Conservation (phyloP, 1,140 invertebrate species). For the Tribolium madens region DNA sequence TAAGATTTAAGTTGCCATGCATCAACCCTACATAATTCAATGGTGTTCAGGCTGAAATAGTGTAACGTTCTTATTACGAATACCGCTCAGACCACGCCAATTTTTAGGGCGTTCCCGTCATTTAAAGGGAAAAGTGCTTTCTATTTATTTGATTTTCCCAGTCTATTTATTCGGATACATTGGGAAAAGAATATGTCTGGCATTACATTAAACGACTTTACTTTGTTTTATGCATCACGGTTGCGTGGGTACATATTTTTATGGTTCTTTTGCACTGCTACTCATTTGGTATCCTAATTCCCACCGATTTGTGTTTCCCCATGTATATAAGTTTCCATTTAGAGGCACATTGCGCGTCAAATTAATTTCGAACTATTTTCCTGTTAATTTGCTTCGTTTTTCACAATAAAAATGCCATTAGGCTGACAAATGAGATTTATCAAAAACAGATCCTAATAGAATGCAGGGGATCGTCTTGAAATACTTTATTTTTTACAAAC, state of each 20-base stretch:
- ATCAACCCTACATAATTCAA: slow-evolving; percentile 28
- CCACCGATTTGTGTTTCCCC: slow-evolving; percentile 30
- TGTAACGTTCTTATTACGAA: slow-evolving; percentile 13
- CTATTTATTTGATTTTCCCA: slow-evolving; percentile 50
- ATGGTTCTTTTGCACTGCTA: slow-evolving; percentile 25
- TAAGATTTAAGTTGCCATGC: slow-evolving; percentile 25
- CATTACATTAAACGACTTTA: slow-evolving; percentile 45
- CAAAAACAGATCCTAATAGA: too few relatives aligned
- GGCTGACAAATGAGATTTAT: too few relatives aligned
- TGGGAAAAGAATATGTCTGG: slow-evolving; percentile 41
- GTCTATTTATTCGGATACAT: slow-evolving; percentile 43
- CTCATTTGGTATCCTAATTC: slow-evolving; percentile 29
- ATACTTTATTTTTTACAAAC: not conserved
- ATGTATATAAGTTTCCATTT: slow-evolving; percentile 37
- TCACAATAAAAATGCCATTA: not conserved
- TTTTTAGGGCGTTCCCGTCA: slow-evolving; percentile 39
- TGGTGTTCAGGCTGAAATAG: slow-evolving; percentile 3
- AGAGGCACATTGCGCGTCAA: not conserved
- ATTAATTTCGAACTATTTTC: not conserved
- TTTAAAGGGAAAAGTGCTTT: slow-evolving; percentile 12
- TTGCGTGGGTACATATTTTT: slow-evolving; percentile 46
- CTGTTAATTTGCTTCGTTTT: not conserved
- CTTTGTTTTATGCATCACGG: slow-evolving; percentile 49
- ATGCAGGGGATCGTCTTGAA: not conserved
- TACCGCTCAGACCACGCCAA: slow-evolving; percentile 7